These are phyloP conservation scores for Patagioenas fasciata DNA, from an alignment of 2,113 vertebrate species.

Conservation along the genomic window DNA sequence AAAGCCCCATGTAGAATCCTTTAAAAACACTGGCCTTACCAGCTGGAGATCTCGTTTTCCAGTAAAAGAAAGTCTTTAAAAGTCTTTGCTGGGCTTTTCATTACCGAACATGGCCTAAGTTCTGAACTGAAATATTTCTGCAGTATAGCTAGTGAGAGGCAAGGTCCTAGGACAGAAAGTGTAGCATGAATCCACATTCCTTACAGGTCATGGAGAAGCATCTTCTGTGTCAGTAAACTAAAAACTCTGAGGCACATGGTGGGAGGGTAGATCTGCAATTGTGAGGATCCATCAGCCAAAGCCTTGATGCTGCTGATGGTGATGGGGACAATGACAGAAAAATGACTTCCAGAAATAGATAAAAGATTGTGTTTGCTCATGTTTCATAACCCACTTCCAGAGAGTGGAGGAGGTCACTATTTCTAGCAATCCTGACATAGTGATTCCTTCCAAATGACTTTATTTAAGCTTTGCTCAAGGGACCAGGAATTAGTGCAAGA, in stretches of 20 bases:
- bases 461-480: conserved; percentile 22
- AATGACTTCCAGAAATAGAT: conserved; percentile 45
- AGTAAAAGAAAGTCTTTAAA: not conserved
- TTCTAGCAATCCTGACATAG: conserved; percentile 33
- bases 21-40: not conserved
- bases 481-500: not conserved
- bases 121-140: not conserved
- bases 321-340: not conserved
- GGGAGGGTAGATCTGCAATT: not conserved
- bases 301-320: conserved; percentile 8
- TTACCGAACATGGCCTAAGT: not conserved
- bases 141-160: not conserved
- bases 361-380: conserved; percentile 43
- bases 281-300: not conserved
- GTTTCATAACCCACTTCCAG: conserved; percentile 46
- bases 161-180: not conserved
- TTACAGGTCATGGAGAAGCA: not conserved
- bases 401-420: conserved; percentile 55
- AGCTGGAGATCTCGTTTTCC: not conserved
- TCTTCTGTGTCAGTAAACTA: not conserved
- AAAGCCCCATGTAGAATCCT: not conserved
- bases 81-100: not conserved
- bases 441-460: not conserved
- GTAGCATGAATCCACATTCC: not conserved
- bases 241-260: not conserved